These are phyloP conservation scores for Premnoplex brunnescens DNA, from an alignment of 2,797 vertebrate genomes.

Conservation along the genomic window DNA sequence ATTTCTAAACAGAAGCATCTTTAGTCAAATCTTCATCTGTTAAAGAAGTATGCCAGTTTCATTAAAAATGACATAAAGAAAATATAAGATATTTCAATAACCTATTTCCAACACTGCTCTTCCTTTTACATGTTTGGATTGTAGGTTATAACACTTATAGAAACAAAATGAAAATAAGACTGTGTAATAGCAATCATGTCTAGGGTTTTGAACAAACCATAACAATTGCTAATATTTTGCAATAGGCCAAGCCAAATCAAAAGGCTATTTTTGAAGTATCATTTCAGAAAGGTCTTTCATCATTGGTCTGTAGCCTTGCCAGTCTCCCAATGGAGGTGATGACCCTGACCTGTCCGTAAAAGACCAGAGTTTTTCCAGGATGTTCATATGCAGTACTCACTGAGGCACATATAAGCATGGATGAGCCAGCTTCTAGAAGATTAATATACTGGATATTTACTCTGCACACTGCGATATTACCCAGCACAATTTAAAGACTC, in stretches of 20 bases:
- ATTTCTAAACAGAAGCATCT: neutral
- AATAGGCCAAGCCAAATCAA: neutral
- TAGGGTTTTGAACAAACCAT: neutral
- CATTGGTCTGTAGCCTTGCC: neutral
- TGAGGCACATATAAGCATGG: neutral
- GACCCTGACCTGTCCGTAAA: neutral
- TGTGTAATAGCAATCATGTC: neutral
- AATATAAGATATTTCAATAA: neutral
- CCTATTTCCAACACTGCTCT: neutral
- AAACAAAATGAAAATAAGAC: neutral
- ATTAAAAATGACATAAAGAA: neutral
- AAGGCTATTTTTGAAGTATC: neutral
- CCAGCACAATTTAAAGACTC: neutral
- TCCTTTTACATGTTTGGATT: neutral
- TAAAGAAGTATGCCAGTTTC: neutral
- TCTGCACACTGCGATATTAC: neutral
- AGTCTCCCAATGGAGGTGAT: neutral
- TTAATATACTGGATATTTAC: neutral
- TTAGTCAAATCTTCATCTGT: neutral
- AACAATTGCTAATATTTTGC: neutral
- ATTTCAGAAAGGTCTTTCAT: neutral
- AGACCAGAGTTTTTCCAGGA: neutral
- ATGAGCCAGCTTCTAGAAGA: neutral
- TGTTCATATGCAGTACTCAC: neutral
- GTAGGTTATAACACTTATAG: neutral